A percentile compares a stretch with the other conserved stretches of the same genome.
phyloP scores from a whole-genome alignment of 2,113 vertebrate genomes.

The Eulemur macaco region DNA sequence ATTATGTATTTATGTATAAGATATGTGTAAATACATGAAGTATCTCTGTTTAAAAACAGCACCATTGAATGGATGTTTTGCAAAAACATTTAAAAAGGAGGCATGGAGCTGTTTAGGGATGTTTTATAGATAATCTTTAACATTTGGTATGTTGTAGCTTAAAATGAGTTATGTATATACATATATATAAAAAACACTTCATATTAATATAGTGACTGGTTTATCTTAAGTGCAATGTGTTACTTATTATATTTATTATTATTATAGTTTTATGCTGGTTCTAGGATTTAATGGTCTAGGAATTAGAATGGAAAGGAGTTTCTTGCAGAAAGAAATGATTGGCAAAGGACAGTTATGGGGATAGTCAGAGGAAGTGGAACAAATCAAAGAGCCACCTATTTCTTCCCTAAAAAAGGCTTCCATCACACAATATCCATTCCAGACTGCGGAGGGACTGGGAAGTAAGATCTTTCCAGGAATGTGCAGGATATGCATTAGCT shows the following conservation, averaged over 20 bases:
- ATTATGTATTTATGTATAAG: background rate
- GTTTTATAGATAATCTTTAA: background rate
- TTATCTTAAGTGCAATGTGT: background rate
- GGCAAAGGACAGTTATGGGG: background rate
- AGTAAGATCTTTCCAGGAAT: background rate
- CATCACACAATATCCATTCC: accelerated
- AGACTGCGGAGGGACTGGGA: background rate
- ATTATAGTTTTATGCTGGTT: conserved; percentile 12
- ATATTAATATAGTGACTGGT: background rate
- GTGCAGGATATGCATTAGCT: background rate
- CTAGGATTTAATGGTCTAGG: background rate
- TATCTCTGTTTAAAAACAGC: background rate
- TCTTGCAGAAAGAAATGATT: conserved; percentile 15
- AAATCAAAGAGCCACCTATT: background rate
- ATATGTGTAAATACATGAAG: background rate
- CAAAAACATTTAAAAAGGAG: background rate
- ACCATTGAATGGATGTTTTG: background rate
- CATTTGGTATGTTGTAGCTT: background rate
- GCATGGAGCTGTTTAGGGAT: background rate
- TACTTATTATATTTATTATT: background rate
- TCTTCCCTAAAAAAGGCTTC: background rate
- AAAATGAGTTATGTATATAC: background rate
- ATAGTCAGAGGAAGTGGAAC: background rate
- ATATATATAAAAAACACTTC: conserved; percentile 15
- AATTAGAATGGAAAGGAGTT: background rate